Evolutionary conservation across 2,113 vertebrate species (phyloP).

Genomic region (Myrmecophaga tridactyla): DNA sequence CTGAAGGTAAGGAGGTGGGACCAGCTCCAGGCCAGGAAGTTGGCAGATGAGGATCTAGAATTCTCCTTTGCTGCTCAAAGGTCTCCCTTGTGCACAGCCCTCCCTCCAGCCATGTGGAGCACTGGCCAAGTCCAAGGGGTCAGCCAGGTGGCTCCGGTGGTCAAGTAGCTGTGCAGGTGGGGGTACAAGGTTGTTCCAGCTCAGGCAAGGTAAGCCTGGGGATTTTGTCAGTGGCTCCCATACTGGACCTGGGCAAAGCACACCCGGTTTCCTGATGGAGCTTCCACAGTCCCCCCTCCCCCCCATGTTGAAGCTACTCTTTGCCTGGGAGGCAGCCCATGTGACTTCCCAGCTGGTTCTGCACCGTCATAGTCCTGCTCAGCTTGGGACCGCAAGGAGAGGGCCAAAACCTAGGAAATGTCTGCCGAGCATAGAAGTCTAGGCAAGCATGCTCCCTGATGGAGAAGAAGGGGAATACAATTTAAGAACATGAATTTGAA

Average conservation of each 20-base stretch:
- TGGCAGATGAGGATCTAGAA: neutral
- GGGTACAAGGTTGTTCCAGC: too few relatives aligned
- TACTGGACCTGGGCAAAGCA: neutral
- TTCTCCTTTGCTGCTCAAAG: neutral
- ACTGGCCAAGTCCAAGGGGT: rapidly evolving
- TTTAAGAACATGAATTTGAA: neutral
- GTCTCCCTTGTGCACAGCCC: too few relatives aligned
- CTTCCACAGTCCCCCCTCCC: rapidly evolving
- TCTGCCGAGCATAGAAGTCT: neutral
- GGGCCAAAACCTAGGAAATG: neutral
- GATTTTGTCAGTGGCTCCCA: neutral
- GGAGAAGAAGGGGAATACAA: neutral
- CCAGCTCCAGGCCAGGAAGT: too few relatives aligned
- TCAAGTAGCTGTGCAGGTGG: neutral
- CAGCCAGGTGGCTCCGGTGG: too few relatives aligned
- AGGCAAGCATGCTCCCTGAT: neutral
- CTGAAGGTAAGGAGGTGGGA: neutral
- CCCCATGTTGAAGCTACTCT: neutral
- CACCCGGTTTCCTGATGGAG: neutral
- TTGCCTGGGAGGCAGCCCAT: neutral
- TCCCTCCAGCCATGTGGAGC: too few relatives aligned
- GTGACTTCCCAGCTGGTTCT: neutral
- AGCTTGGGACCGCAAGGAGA: neutral
- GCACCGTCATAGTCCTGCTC: neutral
- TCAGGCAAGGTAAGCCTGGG: too few relatives aligned